Evolutionary conservation across 1,140 invertebrate genomes (phyloP), one percentile per base, ranked within the genome.

Genomic region (Matsumurasca onukii): DNA sequence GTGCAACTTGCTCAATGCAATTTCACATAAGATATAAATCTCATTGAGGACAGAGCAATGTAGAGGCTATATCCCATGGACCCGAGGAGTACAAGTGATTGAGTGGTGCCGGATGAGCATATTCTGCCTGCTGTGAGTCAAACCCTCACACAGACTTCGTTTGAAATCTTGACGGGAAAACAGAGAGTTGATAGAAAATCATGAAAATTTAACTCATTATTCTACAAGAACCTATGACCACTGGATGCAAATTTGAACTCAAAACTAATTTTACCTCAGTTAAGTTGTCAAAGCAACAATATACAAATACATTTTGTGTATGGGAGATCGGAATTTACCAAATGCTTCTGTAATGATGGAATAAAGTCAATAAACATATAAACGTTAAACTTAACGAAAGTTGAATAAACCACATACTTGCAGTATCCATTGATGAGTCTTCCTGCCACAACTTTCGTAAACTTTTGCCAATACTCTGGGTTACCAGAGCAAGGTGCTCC

Each of bases 381-480:
- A n/a, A n/a, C n/a, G n/a, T n/a, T n/a, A n/a, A n/a, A n/a, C n/a
- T n/a, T n/a, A n/a, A 39, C 17, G 34, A 9, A 39, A 17, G 49
- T 52, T 15, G 13, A 61, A 67, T 31, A 22, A 27, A 52, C 25
- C 59, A 61, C 69, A 59, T 69, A 86, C 85, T 81, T 82, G 77
- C 83, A 87, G 77, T 88, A 90, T 39, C 86, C 88, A 78, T 89
- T 90, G 49, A 89, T 81, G 71, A 90, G 83, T 72, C 81, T 84
- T 9, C 88, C 88, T 55, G 84, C 82, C 0, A 90, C 86, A 34
- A 89, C 83, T 69, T 75, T 77, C 0, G 79, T 71, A 68, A 89
- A 81, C 61, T 79, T 78, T 61, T 81, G 75, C 88, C 88, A 90
- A 24, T 83, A 76, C 67, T 77, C 77, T 34, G 78, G 71, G 72